Percentiles rank a stretch among this genome's conserved stretches.
phyloP scores from a whole-genome alignment of 2,888 invertebrate species.

The Rotaria macrura region DNA sequence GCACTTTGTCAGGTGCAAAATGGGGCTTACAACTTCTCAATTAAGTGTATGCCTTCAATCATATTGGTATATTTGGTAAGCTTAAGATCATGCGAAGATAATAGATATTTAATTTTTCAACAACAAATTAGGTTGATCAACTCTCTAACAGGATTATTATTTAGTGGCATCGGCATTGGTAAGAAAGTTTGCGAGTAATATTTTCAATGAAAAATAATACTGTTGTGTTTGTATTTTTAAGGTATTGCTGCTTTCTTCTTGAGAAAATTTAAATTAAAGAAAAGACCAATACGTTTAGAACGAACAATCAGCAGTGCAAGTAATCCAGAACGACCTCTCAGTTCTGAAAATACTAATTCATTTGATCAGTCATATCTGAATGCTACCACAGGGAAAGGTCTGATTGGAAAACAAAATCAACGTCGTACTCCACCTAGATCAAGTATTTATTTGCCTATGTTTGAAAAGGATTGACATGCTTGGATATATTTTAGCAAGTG shows the following conservation, averaged over 20 bases:
- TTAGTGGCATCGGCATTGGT: neutral
- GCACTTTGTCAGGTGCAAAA: neutral
- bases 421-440: neutral
- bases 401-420: neutral
- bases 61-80: slow-evolving; percentile 11
- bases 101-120: no score
- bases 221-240: neutral
- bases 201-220: neutral
- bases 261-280: neutral
- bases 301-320: neutral
- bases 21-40: neutral
- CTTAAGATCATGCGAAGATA: neutral
- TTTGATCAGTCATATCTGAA: neutral
- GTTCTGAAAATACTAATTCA: neutral
- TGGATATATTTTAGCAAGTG: neutral
- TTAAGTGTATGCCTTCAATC: neutral
- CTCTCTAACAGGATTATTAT: neutral
- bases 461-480: no score
- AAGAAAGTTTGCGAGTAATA: neutral
- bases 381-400: no score
- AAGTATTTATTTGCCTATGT: neutral
- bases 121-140: neutral
- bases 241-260: neutral
- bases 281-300: neutral
- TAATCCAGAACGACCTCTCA: neutral